A percentile compares a stretch with the other conserved stretches of the same genome.
Evolutionary conservation across 2,888 invertebrate genomes (phyloP).

Genomic region (Tillus elongatus): DNA sequence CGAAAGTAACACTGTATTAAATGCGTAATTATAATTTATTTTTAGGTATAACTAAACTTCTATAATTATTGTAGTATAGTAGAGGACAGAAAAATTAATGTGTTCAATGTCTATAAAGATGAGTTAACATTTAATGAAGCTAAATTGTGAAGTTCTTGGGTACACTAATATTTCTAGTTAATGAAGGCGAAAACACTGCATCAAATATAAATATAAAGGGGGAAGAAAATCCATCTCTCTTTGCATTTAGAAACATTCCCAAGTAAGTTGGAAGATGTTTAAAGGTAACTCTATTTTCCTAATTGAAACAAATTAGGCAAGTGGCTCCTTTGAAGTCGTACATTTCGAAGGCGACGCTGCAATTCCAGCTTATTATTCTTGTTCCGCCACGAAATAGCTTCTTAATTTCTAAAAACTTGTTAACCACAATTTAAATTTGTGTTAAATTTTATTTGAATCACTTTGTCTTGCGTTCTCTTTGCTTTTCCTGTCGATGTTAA

Average conservation of each 20-base stretch:
- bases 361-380: constrained; percentile 36
- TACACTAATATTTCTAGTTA: too few species aligned
- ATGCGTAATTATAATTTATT: too few species aligned
- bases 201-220: too few species aligned
- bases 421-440: constrained; percentile 40
- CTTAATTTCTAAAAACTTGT: constrained; percentile 40
- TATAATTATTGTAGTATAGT: too few species aligned
- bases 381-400: constrained; percentile 38
- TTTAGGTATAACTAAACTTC: too few species aligned
- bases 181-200: too few species aligned
- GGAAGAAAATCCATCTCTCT: constrained; percentile 14
- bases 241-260: constrained; percentile 18
- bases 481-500: constrained; percentile 1
- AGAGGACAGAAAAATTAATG: too few species aligned
- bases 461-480: constrained; percentile 25
- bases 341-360: constrained; percentile 27
- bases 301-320: constrained; percentile 39
- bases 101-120: too few species aligned
- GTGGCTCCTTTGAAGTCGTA: constrained; percentile 36
- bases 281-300: constrained; percentile 37
- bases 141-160: too few species aligned
- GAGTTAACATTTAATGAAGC: too few species aligned
- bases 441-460: constrained; percentile 37
- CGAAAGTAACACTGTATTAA: too few species aligned
- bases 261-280: constrained; percentile 27